These are phyloP conservation scores for Galeopsomyia nigrocyanea DNA, from an alignment of 2,888 invertebrate genomes.

Conservation along the genomic window DNA sequence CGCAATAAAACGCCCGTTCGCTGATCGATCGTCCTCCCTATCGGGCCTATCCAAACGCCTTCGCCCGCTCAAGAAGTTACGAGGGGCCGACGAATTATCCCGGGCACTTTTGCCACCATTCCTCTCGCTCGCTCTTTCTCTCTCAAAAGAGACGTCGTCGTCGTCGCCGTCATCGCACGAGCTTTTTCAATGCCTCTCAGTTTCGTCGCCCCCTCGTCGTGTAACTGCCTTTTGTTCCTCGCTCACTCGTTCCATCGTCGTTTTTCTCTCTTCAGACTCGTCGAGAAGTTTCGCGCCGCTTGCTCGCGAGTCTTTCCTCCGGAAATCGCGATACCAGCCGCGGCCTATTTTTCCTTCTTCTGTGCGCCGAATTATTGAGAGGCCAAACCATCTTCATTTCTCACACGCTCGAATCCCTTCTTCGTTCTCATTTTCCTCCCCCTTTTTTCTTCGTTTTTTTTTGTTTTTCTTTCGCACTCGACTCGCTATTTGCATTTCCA, in stretches of 20 bases:
- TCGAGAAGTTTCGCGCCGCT: neutral
- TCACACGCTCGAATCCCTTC: neutral
- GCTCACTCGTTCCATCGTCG: neutral
- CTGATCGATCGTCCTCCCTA: constrained; percentile 11
- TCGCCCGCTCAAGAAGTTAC: neutral
- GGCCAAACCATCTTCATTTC: too few species aligned
- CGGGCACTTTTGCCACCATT: constrained; percentile 31
- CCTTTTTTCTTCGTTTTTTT: constrained; percentile 1
- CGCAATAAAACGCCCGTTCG: constrained; percentile 16
- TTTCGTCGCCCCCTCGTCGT: constrained; percentile 2
- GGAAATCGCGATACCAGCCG: constrained; percentile 4
- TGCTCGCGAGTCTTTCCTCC: constrained; percentile 10
- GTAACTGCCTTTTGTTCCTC: constrained; percentile 33
- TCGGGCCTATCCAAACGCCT: constrained; percentile 30
- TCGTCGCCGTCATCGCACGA: too few species aligned
- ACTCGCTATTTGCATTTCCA: constrained; percentile 34
- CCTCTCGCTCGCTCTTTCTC: neutral
- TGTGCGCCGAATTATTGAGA: too few species aligned
- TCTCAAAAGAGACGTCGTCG: too few species aligned
- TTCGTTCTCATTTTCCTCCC: neutral
- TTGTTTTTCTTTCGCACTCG: neutral
- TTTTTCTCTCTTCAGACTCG: constrained; percentile 19
- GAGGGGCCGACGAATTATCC: constrained; percentile 31
- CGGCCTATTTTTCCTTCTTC: too few species aligned
- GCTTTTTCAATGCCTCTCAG: neutral